A percentile compares a stretch with the other conserved stretches of the same genome.
These are phyloP conservation scores for Helicoverpa zea DNA, from an alignment of 1,140 invertebrate genomes.

Conservation along the genomic window DNA sequence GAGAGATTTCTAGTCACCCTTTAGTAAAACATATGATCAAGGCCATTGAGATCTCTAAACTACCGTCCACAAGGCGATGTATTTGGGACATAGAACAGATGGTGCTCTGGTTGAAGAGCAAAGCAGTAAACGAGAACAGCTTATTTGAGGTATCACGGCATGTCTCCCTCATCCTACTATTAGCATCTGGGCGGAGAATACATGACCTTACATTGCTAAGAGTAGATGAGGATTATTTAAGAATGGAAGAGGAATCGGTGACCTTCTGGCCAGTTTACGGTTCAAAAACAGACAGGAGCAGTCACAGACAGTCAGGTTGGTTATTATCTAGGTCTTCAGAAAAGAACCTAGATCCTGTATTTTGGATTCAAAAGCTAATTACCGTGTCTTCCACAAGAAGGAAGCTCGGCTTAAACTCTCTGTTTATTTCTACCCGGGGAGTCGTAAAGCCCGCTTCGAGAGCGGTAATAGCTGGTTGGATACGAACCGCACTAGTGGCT, in stretches of 20 bases:
- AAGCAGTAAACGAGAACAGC: neutral
- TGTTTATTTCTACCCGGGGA: no score
- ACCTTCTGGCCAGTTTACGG: constrained; percentile 6
- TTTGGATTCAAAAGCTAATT: neutral
- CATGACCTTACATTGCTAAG: constrained; percentile 6
- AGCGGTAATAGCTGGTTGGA: no score
- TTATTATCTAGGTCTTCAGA: neutral
- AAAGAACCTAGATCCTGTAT: neutral
- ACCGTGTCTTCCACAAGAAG: neutral
- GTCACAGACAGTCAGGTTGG: neutral
- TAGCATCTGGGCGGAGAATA: constrained; percentile 5
- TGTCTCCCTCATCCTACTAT: neutral
- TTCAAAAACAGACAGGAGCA: neutral
- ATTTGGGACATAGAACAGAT: constrained; percentile 1
- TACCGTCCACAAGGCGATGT: neutral
- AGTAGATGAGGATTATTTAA: neutral
- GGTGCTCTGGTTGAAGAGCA: neutral
- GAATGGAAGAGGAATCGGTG: neutral
- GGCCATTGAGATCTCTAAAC: constrained; percentile 1
- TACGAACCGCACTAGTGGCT: neutral
- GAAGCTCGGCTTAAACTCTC: no score
- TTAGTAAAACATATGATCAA: neutral
- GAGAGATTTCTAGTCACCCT: neutral
- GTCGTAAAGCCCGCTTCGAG: no score
- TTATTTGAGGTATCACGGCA: neutral